Evolutionary conservation across 2,888 invertebrate species (phyloP).

Genomic region (Sesamia inferens): DNA sequence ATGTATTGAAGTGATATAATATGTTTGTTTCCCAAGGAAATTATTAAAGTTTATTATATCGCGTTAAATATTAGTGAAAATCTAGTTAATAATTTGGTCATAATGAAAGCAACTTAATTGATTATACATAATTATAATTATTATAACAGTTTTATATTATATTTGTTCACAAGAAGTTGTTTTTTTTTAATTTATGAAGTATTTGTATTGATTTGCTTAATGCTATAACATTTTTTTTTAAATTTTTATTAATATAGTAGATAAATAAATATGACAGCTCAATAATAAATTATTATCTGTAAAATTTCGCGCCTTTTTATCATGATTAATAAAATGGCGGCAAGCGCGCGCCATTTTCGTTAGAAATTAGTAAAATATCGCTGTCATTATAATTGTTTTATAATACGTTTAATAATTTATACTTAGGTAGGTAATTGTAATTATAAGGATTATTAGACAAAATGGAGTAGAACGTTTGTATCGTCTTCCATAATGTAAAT

Average conservation of each 20-base stretch:
- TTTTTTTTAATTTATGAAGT: conserved; percentile 8
- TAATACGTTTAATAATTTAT: conserved; percentile 58
- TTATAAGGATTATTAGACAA: conserved; percentile 71
- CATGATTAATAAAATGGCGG: conserved; percentile 35
- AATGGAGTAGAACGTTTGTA: conserved; percentile 81
- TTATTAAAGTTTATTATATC: conserved; percentile 85
- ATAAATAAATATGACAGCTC: conserved; percentile 50
- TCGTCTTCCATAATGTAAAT: conserved; percentile 88
- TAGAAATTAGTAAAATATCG: conserved; percentile 49
- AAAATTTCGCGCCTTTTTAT: conserved; percentile 45
- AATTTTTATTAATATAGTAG: conserved; percentile 23
- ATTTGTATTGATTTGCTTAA: background rate
- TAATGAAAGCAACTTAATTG: conserved; percentile 65
- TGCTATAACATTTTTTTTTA: conserved; percentile 6
- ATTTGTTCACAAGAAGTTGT: conserved; percentile 15
- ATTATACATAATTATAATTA: background rate
- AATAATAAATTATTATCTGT: conserved; percentile 41
- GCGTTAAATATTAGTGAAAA: conserved; percentile 85
- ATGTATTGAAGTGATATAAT: conserved; percentile 85
- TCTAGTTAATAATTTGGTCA: conserved; percentile 74
- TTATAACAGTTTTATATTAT: conserved; percentile 30
- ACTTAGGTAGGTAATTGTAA: conserved; percentile 57
- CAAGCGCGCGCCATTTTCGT: conserved; percentile 33
- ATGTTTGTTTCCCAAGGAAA: conserved; percentile 88
- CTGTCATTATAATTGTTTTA: conserved; percentile 53